phyloP scores from a whole-genome alignment of 37 sponge, comb jelly and placozoan genomes.

The Dysidea cf. avara region DNA sequence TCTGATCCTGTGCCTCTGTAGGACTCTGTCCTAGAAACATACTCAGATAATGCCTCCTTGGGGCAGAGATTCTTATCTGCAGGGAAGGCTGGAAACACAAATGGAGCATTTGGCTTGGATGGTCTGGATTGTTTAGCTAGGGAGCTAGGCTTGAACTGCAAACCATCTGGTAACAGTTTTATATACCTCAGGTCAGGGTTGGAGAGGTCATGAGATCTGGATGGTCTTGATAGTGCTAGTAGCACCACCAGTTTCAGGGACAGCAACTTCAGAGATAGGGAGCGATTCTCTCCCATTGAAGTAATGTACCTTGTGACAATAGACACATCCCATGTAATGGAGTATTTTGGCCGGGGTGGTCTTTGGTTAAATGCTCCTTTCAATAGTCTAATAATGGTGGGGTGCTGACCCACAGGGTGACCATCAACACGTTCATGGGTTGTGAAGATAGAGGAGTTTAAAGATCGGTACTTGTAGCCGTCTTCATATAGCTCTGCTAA shows the following conservation, averaged over 20 bases:
- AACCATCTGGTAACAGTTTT: constrained; percentile 19
- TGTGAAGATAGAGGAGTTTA: constrained; percentile 24
- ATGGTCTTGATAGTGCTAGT: constrained; percentile 13
- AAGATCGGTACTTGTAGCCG: constrained; percentile 4
- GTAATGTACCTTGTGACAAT: constrained; percentile 1
- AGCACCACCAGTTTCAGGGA: constrained; percentile 13
- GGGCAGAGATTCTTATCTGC: no score
- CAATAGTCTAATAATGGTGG: constrained; percentile 8
- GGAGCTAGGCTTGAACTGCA: constrained; percentile 10
- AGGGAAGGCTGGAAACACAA: constrained; percentile 29
- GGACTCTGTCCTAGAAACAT: background rate
- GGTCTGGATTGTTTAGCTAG: constrained; percentile 40
- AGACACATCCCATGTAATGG: constrained; percentile 20
- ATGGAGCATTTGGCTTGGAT: constrained; percentile 12
- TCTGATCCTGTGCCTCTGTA: no score
- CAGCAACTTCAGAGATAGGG: constrained; percentile 23
- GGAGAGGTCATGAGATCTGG: constrained; percentile 6
- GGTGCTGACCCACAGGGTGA: constrained; percentile 21
- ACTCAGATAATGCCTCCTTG: background rate
- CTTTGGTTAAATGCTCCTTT: constrained; percentile 36
- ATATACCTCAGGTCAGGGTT: background rate
- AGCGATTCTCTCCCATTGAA: background rate
- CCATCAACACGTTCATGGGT: constrained; percentile 22
- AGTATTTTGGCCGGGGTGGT: no score
- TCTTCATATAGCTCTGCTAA: constrained; percentile 16